Evolutionary conservation across 2,797 vertebrate species (phyloP).

Genomic region (Morelia viridis): DNA sequence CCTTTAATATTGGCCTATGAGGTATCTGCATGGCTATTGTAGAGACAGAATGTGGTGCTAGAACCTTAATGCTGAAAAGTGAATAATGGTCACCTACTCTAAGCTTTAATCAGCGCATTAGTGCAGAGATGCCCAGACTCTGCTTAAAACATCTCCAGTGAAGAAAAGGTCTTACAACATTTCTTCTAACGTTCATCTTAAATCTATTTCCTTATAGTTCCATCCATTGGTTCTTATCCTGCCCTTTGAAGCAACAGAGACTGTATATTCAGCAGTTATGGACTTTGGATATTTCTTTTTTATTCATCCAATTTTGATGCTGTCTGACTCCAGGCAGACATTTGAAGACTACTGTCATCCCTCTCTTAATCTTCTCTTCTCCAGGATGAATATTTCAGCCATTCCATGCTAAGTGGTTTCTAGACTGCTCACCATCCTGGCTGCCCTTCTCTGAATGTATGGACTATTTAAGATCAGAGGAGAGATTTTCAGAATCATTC

Average conservation of each 20-base stretch:
- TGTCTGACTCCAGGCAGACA: too few species aligned
- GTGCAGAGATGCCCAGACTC: neutral
- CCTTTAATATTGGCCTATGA: neutral
- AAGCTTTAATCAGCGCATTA: neutral
- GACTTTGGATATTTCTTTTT: too few species aligned
- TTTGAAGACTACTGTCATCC: neutral
- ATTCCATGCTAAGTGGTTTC: neutral
- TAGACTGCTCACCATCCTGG: neutral
- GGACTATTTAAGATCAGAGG: neutral
- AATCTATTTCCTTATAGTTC: neutral
- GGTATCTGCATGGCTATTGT: neutral
- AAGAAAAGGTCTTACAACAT: neutral
- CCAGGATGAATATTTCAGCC: neutral
- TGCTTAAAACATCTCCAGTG: neutral
- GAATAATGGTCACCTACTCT: neutral
- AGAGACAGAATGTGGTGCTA: neutral
- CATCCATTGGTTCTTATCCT: neutral
- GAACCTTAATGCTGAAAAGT: neutral
- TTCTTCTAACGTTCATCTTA: neutral
- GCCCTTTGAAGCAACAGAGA: too few species aligned
- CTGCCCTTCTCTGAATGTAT: neutral
- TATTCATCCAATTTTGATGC: too few species aligned
- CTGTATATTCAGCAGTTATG: too few species aligned
- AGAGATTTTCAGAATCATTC: neutral
- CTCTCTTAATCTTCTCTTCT: neutral